Conservation (phyloP, 1,140 invertebrate species). For the Cheumatopsyche charites region DNA sequence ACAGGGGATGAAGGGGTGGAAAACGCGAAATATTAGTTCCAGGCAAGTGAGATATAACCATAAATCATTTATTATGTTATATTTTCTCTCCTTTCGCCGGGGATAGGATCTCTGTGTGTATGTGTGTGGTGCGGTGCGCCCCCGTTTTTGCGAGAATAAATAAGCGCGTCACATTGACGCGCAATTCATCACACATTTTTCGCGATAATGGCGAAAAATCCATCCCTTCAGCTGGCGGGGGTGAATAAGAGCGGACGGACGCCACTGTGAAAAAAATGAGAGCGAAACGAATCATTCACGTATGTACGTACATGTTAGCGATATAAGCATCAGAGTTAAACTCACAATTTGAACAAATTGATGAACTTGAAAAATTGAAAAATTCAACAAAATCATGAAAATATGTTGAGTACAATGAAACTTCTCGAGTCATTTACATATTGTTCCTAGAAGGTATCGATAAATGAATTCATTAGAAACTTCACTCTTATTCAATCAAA, state of each 20-base stretch:
- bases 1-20: constrained; percentile 12
- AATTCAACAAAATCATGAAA: too few relatives aligned
- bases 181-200: constrained; percentile 24
- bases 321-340: too few relatives aligned
- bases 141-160: constrained; percentile 18
- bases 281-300: constrained; percentile 13
- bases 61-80: constrained; percentile 31
- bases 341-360: too few relatives aligned
- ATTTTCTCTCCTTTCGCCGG: constrained; percentile 5
- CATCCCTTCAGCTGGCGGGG: not conserved
- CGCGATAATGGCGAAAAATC: constrained; percentile 27
- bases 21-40: constrained; percentile 28
- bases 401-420: too few relatives aligned
- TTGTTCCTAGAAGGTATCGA: too few relatives aligned
- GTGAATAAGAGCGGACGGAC: not conserved
- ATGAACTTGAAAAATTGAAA: too few relatives aligned
- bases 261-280: not conserved
- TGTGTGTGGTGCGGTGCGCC: not conserved
- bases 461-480: too few relatives aligned
- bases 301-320: too few relatives aligned
- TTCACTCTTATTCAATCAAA: too few relatives aligned
- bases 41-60: constrained; percentile 29
- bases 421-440: too few relatives aligned
- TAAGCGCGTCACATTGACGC: constrained; percentile 21
- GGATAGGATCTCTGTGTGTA: too few relatives aligned